Percentiles rank a stretch among this genome's conserved stretches.
Conservation (phyloP, 2,113 vertebrate genomes). For the Xiphias gladius region DNA sequence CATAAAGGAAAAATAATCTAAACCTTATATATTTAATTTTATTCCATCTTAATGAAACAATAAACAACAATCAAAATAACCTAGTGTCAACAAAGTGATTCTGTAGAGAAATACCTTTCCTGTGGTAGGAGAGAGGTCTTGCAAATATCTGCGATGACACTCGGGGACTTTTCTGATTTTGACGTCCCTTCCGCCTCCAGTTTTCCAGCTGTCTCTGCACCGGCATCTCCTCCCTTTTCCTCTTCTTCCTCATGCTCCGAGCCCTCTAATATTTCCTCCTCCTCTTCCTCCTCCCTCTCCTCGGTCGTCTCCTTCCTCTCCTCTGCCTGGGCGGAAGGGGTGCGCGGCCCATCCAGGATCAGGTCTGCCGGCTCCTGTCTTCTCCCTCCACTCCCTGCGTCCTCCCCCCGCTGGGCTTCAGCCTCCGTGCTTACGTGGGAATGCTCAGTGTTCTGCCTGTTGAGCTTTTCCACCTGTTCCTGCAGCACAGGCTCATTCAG, state of each 20-base stretch:
- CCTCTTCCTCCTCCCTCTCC: constrained; percentile 32
- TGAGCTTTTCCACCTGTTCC: constrained; percentile 87
- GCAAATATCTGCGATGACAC: constrained; percentile 22
- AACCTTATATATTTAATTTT: no score
- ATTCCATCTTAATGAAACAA: no score
- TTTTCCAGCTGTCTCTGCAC: constrained; percentile 26
- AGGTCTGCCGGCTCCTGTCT: constrained; percentile 38
- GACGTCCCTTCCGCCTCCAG: constrained; percentile 28
- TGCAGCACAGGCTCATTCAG: constrained; percentile 78
- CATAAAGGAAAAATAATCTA: not conserved
- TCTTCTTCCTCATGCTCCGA: constrained; percentile 45
- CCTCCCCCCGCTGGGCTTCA: constrained; percentile 19
- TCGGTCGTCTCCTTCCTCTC: constrained; percentile 26
- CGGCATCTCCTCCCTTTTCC: constrained; percentile 4
- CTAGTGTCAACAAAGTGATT: not conserved
- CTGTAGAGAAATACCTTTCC: constrained; percentile 67
- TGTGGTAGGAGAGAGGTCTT: constrained; percentile 12
- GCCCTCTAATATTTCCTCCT: constrained; percentile 44
- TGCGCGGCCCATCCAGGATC: constrained; percentile 52
- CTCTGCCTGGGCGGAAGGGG: constrained; percentile 12
- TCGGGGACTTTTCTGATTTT: constrained; percentile 7
- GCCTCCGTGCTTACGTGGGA: constrained; percentile 70
- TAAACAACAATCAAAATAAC: not conserved
- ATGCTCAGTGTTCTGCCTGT: constrained; percentile 87
- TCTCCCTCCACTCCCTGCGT: constrained; percentile 20